phyloP scores from a whole-genome alignment of 2,113 vertebrate genomes.

The Aptenodytes forsteri region DNA sequence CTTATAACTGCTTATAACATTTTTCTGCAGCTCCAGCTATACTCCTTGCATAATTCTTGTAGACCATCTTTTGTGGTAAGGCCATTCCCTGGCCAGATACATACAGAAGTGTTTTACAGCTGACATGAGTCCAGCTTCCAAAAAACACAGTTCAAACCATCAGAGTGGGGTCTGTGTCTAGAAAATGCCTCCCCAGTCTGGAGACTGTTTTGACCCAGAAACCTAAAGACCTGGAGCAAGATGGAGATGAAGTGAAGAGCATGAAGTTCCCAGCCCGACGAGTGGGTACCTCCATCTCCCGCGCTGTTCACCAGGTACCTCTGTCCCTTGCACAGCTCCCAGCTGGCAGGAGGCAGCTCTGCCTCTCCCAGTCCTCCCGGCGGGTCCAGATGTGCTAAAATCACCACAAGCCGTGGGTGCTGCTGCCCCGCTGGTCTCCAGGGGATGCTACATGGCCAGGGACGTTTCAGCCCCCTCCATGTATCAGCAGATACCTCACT shows the following conservation, averaged over 20 bases:
- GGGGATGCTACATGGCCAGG: not conserved
- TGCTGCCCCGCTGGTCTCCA: not conserved
- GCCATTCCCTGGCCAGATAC: not conserved
- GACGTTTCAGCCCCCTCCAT: not conserved
- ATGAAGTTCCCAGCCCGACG: accelerated
- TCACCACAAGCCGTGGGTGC: not conserved
- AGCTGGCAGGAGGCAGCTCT: not conserved
- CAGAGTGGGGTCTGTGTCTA: not conserved
- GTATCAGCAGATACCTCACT: not conserved
- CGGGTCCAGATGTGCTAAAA: not conserved
- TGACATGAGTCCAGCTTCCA: not conserved
- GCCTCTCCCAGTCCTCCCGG: not conserved
- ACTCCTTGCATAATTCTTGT: not conserved
- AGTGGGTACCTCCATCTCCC: accelerated
- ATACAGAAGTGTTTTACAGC: not conserved
- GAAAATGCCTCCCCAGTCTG: not conserved
- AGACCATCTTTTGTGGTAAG: not conserved
- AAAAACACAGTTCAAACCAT: not conserved
- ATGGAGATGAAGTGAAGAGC: not conserved
- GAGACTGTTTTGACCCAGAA: not conserved
- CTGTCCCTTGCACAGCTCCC: not conserved
- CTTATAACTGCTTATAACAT: not conserved
- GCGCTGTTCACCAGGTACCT: accelerated
- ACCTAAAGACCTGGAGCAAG: not conserved
- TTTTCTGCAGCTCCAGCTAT: not conserved